Evolutionary conservation across 2,113 vertebrate genomes (phyloP).

Genomic region (Phalacrocorax brasilianus): DNA sequence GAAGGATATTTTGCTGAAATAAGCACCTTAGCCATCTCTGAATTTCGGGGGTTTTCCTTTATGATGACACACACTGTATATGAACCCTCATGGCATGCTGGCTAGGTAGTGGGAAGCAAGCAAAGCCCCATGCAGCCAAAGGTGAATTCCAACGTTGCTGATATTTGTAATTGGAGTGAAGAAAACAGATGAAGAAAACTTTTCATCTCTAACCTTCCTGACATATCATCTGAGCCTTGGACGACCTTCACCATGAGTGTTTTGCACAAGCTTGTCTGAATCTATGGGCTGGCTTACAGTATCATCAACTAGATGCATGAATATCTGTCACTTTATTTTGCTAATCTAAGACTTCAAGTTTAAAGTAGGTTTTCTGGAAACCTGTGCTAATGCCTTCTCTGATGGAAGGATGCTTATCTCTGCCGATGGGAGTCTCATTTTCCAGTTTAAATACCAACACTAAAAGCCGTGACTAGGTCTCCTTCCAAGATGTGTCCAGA

Average conservation of each 20-base stretch:
- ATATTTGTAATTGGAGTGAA: background rate
- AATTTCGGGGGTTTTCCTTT: background rate
- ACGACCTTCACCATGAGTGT: background rate
- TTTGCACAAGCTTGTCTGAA: background rate
- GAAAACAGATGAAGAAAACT: slow-evolving; percentile 27
- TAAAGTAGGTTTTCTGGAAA: background rate
- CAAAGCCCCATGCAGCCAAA: background rate
- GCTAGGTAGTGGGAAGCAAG: background rate
- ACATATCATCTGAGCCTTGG: background rate
- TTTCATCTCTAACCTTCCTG: slow-evolving; percentile 22
- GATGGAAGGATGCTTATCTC: background rate
- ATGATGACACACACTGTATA: background rate
- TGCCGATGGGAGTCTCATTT: rapidly evolving
- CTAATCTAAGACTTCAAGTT: background rate
- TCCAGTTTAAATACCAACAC: background rate
- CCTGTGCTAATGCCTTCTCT: background rate
- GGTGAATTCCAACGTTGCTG: background rate
- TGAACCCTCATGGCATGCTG: background rate
- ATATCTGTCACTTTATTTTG: background rate
- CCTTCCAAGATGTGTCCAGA: background rate
- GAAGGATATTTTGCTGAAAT: slow-evolving; percentile 29
- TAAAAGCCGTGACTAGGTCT: background rate
- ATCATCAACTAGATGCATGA: background rate
- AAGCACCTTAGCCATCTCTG: background rate
- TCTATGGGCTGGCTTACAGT: background rate